Base-by-base conservation (phyloP, 2,113 vertebrate species). In the Leuciscus idus region DNA sequence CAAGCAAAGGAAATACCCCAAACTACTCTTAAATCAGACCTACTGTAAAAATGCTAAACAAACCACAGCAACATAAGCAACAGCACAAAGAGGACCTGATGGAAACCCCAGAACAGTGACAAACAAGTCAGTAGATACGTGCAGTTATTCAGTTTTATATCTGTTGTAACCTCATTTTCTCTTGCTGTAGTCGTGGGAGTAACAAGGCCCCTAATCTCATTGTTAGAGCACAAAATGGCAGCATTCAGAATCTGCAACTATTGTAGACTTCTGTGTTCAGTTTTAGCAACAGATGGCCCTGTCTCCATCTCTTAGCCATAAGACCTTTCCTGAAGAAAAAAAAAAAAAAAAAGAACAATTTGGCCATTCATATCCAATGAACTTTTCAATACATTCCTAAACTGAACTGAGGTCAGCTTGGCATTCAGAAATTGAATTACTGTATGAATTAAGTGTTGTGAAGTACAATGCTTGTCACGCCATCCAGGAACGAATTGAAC, bases 191-290 rank as follows among this genome's bases (percentile, higher is more conserved):
- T 83, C 21, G 46, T 85, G 73, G 50, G 80, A 59, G 59, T 64
- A 87, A 59, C 82, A 84, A 73, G 86, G 33, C 75, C 68, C 48
- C 28, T 87, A 80, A 87, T 84, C 64, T 79, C 73, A 70, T 72
- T 84, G 39, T 36, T 26, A 68, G 17, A 55, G 76, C 15, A 79
- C n/a, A 59, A 85, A 85, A 80, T 30, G 33, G 23, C 46, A 79
- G 62, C 74, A 70, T 78, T 85, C 43, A 85, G 75, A 75, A 55
- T 70, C 61, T 57, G 26, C 39, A 72, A 39, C 64, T 57, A 48
- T n/a, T 72, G n/a, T 39, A 12, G 36, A 59, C 50, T 70, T 73
- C 77, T 26, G 52, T 59, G 77, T 86, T 72, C 66, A 12, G 36
- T 80, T 73, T 81, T 30, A 48, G 77, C 57, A 70, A 81, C 85